phyloP scores from a whole-genome alignment of 2,113 vertebrate genomes.

The Xiphophorus couchianus region DNA sequence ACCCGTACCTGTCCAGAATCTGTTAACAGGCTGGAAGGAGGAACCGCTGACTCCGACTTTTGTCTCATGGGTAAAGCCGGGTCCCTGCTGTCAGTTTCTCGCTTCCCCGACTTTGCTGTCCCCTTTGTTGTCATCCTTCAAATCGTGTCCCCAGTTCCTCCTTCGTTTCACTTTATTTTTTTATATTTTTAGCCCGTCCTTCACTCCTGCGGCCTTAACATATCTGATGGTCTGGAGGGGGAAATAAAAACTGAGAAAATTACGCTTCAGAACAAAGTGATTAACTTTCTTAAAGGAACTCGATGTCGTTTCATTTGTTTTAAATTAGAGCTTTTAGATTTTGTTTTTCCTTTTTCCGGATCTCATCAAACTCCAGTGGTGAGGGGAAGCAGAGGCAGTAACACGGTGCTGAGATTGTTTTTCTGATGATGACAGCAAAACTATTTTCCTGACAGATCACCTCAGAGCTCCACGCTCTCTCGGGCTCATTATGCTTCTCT shows the following conservation, averaged over 20 bases:
- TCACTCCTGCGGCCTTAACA: not conserved
- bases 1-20: slow-evolving; percentile 6
- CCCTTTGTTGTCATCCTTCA: slow-evolving; percentile 10
- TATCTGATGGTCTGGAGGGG: not conserved
- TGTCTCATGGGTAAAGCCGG: slow-evolving; percentile 4
- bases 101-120: not conserved
- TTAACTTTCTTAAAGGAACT: slow-evolving; percentile 8
- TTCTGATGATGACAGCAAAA: slow-evolving; percentile 3
- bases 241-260: slow-evolving; percentile 6
- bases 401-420: slow-evolving; percentile 23
- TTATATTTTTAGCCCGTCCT: not conserved
- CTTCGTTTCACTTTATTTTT: not conserved
- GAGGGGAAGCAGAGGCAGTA: slow-evolving; percentile 4
- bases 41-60: slow-evolving; percentile 16
- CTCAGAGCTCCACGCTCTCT: not conserved
- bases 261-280: not conserved
- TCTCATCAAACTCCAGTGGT: slow-evolving; percentile 14
- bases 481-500: not conserved
- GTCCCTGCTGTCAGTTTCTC: not conserved
- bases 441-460: slow-evolving; percentile 17
- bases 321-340: slow-evolving; percentile 7
- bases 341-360: not conserved
- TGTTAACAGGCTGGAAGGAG: slow-evolving; percentile 1
- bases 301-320: not conserved
- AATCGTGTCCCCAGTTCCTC: not conserved